Percentiles rank a stretch among this genome's conserved stretches.
phyloP scores from a whole-genome alignment of 1,140 invertebrate species.

The Sminthurides bifidus region DNA sequence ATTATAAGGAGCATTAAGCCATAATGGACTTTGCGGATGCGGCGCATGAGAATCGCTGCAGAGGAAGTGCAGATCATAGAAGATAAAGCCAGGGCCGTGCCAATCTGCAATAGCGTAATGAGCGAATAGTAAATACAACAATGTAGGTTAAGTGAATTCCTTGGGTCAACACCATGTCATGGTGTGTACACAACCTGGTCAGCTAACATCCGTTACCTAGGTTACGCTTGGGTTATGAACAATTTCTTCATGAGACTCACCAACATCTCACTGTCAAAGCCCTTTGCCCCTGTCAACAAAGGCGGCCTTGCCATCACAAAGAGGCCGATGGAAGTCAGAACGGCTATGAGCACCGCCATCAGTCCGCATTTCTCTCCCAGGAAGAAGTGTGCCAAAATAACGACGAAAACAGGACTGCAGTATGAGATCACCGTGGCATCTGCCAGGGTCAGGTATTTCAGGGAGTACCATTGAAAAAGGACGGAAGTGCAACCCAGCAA shows the following conservation, averaged over 20 bases:
- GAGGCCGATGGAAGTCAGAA: slow-evolving; percentile 9
- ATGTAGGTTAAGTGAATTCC: too few relatives aligned
- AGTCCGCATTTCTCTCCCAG: slow-evolving; percentile 22
- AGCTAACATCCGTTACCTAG: too few relatives aligned
- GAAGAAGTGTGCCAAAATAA: slow-evolving; percentile 19
- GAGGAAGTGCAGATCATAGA: slow-evolving; percentile 13
- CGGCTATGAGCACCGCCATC: slow-evolving; percentile 5
- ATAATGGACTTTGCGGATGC: slow-evolving; percentile 19
- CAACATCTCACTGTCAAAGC: slow-evolving; percentile 11
- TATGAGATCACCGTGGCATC: slow-evolving; percentile 1
- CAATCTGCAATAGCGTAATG: slow-evolving; percentile 23
- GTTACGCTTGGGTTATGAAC: too few relatives aligned
- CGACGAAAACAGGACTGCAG: slow-evolving; percentile 9
- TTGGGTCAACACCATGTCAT: too few relatives aligned
- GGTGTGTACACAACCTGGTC: too few relatives aligned
- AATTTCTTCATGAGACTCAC: too few relatives aligned
- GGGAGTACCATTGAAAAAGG: neutral
- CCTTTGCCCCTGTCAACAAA: neutral
- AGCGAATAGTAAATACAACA: too few relatives aligned
- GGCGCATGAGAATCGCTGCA: slow-evolving; percentile 12
- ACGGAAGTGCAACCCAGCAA: neutral
- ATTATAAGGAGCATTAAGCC: slow-evolving; percentile 6
- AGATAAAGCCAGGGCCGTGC: slow-evolving; percentile 5
- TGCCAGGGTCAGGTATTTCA: neutral
- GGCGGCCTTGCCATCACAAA: slow-evolving; percentile 15